Percentiles rank a stretch among this genome's conserved stretches.
Conservation (phyloP, 2,888 invertebrate species). For the Harmothoe impar region DNA sequence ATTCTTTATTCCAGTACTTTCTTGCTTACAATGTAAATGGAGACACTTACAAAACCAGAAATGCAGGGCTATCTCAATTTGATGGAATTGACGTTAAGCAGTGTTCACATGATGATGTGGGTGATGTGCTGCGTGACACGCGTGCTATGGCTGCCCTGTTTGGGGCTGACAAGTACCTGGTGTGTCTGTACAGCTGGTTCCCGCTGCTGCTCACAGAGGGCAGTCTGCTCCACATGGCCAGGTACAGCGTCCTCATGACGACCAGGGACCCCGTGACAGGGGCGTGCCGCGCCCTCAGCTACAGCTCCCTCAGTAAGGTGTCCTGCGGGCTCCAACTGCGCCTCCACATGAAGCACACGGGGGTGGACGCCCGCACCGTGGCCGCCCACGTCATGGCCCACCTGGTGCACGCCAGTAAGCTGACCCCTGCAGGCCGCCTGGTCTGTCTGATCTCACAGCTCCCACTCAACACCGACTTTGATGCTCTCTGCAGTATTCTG, state of each 20-base stretch:
- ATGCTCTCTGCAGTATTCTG: background rate
- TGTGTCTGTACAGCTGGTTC: slow-evolving; percentile 6
- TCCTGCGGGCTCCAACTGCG: background rate
- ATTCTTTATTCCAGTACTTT: background rate
- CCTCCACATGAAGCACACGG: background rate
- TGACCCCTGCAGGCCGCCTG: background rate
- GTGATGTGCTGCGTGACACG: background rate
- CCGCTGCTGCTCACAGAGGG: background rate
- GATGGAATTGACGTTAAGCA: background rate
- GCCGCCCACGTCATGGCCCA: background rate
- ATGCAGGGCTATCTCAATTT: background rate
- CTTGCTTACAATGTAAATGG: background rate
- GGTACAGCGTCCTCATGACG: background rate
- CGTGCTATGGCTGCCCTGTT: background rate
- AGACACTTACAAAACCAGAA: background rate
- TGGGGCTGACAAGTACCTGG: background rate
- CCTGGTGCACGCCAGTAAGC: background rate
- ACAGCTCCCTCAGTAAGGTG: background rate
- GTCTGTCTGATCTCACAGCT: background rate
- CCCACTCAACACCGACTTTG: background rate
- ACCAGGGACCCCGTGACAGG: background rate
- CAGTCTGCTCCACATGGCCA: background rate
- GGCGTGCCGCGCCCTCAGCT: background rate
- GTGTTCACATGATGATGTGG: background rate
- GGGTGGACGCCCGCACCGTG: background rate